Evolutionary conservation across 2,113 vertebrate species (phyloP).

Genomic region (Aptenodytes patagonicus): DNA sequence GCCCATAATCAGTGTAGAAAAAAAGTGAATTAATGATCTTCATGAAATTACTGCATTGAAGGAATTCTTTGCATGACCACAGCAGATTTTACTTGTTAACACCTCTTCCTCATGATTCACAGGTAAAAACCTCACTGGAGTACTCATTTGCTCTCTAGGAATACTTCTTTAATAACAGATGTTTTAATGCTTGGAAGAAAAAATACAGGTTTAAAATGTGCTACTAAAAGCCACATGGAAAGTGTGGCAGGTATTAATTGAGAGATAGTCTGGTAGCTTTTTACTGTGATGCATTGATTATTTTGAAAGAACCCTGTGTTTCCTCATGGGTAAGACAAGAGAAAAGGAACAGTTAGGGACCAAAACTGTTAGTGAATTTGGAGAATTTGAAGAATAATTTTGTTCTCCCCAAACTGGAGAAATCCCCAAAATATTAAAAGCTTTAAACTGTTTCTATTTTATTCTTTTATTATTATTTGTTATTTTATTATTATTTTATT

Average conservation of each 20-base stretch:
- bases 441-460: neutral
- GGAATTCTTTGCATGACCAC: neutral
- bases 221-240: neutral
- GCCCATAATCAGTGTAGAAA: neutral
- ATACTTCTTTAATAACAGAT: neutral
- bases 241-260: neutral
- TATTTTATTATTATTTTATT: neutral
- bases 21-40: neutral
- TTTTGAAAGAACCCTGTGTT: neutral
- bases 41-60: neutral
- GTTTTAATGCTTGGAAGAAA: neutral
- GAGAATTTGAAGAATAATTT: neutral
- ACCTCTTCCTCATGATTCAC: neutral
- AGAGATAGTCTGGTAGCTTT: neutral
- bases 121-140: neutral
- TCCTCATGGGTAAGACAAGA: neutral
- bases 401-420: neutral
- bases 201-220: neutral
- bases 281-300: neutral
- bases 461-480: neutral
- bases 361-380: neutral
- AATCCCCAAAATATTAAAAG: neutral
- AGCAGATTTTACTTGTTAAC: neutral
- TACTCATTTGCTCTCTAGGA: neutral
- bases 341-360: accelerated